Base-by-base conservation (phyloP, 2,113 vertebrate genomes). In the Stictonetta naevosa region DNA sequence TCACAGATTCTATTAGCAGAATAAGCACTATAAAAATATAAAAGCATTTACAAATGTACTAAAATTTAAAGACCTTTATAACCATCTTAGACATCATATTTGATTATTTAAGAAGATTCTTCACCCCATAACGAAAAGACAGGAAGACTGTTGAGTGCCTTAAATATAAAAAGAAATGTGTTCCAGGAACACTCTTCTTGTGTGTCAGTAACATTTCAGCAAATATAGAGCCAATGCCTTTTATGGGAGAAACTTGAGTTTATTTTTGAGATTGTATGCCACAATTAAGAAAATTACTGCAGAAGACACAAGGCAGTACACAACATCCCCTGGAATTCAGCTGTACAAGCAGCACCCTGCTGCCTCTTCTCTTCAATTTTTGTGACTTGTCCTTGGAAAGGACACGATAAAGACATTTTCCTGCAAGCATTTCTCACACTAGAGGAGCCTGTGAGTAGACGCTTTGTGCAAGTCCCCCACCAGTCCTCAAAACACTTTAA, bases 361-460 rank as follows among this genome's bases (percentile, higher is more conserved):
- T 44, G n/a, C 58, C 33, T 46, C 38, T 75, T 79, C 66, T 52
- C 62, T 42, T 79, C 71, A 11, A 38, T 56, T 48, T 89, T 29
- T 38, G 53, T 11, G 22, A 62, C 86, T 76, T 74, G 76, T 68
- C 72, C 64, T 94, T 88, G 48, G 56, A 79, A 93, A 96, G 86
- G 83, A 81, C 72, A 55, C 7, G 25, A 90, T 26, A 58, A 94
- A 92, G 31, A 52, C 42, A 53, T 75, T 59, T 87, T 76, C 62
- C 63, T 76, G 68, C 38, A 50, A 85, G 66, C 4, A 17, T 74
- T 87, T 62, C 67, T 77, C 44, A 66, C 21, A 29, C 44, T 36
- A 83, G 38, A 83, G 48, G 2, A 90, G 48, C 7, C 62, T 79
- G 38, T 48, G 22, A 84, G 42, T 33, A 87, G 56, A 44, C 59